phyloP scores from a whole-genome alignment of 2,797 vertebrate genomes.

The Perodicticus potto region DNA sequence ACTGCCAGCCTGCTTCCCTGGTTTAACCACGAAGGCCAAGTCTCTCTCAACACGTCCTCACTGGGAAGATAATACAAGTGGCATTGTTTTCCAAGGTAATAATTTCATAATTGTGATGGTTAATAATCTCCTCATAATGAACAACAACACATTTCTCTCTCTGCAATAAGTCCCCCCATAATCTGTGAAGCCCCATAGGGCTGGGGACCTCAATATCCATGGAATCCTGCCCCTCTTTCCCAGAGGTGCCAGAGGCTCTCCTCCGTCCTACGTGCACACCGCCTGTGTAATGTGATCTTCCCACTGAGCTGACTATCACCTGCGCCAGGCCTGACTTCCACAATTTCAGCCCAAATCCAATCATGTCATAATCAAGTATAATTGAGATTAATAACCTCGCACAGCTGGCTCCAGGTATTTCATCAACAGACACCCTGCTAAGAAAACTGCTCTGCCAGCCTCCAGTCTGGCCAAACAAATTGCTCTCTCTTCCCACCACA shows the following conservation, averaged over 20 bases:
- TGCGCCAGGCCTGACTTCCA: conserved; percentile 79
- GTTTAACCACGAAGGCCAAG: conserved; percentile 26
- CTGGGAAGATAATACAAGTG: conserved; percentile 53
- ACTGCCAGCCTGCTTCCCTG: conserved; percentile 12
- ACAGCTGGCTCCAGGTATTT: conserved; percentile 84
- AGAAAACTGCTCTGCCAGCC: conserved; percentile 78
- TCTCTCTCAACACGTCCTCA: conserved; percentile 54
- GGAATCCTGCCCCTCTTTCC: conserved; percentile 28
- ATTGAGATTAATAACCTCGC: conserved; percentile 86
- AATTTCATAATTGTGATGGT: conserved; percentile 57
- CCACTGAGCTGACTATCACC: conserved; percentile 76
- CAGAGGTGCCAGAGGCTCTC: background rate
- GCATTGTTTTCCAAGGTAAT: conserved; percentile 31
- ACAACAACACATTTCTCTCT: conserved; percentile 28
- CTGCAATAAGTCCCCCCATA: conserved; percentile 16
- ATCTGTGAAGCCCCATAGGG: conserved; percentile 57
- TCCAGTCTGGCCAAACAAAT: conserved; percentile 16
- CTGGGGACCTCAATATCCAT: conserved; percentile 77
- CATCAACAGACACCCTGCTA: conserved; percentile 86
- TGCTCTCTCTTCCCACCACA: background rate
- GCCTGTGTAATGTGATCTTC: conserved; percentile 9
- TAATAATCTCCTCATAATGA: conserved; percentile 70
- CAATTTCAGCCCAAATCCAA: conserved; percentile 85
- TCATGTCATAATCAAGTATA: conserved; percentile 86
- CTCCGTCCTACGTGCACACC: background rate